Evolutionary conservation across 2,888 invertebrate genomes (phyloP).

Genomic region (Villa cingulata): DNA sequence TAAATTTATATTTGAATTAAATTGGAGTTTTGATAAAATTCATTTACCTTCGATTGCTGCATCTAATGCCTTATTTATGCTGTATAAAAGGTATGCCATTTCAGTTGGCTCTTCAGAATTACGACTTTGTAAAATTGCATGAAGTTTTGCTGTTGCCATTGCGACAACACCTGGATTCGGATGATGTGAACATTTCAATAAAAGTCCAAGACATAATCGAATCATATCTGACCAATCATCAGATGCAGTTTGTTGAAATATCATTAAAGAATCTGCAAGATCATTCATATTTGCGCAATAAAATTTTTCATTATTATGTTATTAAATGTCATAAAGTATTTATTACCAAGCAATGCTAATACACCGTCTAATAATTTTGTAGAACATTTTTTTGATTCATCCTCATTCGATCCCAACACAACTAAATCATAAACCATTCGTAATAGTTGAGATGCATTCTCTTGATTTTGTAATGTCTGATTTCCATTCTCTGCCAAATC

Average conservation of each 20-base stretch:
- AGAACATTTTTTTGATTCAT: conserved; percentile 39
- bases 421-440: conserved; percentile 45
- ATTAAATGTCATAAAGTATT: no score
- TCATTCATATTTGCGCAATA: no score
- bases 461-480: conserved; percentile 34
- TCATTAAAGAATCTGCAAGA: conserved; percentile 42
- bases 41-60: conserved; percentile 36
- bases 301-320: no score
- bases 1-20: not conserved
- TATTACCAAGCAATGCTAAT: conserved; percentile 33
- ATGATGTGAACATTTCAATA: conserved; percentile 38
- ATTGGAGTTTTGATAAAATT: not conserved
- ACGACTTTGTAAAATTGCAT: conserved; percentile 44
- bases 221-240: conserved; percentile 46
- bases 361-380: conserved; percentile 43
- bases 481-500: conserved; percentile 43
- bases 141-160: conserved; percentile 46
- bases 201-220: conserved; percentile 37
- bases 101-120: conserved; percentile 41
- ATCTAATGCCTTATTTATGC: conserved; percentile 36
- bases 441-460: conserved; percentile 44
- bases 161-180: conserved; percentile 42
- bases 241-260: conserved; percentile 40
- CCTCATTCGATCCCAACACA: conserved; percentile 40
- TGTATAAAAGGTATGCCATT: conserved; percentile 40